These are phyloP conservation scores for Discoglossus pictus DNA, from an alignment of 2,797 vertebrate species.

Conservation along the genomic window DNA sequence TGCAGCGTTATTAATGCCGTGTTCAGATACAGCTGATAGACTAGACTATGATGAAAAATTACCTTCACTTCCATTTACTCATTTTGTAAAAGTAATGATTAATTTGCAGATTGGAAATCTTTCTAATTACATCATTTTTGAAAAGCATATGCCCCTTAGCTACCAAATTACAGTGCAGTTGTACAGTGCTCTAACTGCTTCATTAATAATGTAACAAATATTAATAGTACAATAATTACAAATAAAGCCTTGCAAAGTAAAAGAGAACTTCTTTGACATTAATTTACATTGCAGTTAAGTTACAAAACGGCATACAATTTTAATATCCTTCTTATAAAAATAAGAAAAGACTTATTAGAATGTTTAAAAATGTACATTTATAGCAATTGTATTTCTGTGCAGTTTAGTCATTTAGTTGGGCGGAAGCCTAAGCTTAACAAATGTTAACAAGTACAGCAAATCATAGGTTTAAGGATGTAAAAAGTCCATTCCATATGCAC, in stretches of 20 bases:
- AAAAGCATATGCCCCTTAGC: slow-evolving; percentile 48
- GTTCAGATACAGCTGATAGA: slow-evolving; percentile 23
- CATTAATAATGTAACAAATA: slow-evolving; percentile 48
- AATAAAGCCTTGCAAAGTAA: slow-evolving; percentile 29
- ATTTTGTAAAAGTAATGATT: slow-evolving; percentile 43
- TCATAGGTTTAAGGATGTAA: too few species aligned
- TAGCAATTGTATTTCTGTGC: slow-evolving; percentile 35
- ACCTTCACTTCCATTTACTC: slow-evolving; percentile 42
- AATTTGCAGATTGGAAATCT: slow-evolving; percentile 42
- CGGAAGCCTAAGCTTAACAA: slow-evolving; percentile 41
- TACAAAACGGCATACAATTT: too few species aligned
- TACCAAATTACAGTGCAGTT: slow-evolving; percentile 34
- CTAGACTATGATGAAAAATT: slow-evolving; percentile 33
- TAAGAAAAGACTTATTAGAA: slow-evolving; percentile 16
- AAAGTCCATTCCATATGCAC: too few species aligned
- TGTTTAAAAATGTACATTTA: slow-evolving; percentile 25
- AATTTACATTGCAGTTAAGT: slow-evolving; percentile 16
- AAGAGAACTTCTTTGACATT: neutral
- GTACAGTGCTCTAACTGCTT: slow-evolving; percentile 38
- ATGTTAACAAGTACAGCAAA: slow-evolving; percentile 45
- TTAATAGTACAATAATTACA: slow-evolving; percentile 42
- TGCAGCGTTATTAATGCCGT: slow-evolving; percentile 20
- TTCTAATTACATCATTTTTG: slow-evolving; percentile 46
- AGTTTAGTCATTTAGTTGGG: slow-evolving; percentile 28
- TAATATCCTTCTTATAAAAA: slow-evolving; percentile 1